These are phyloP conservation scores for Pterostichus niger DNA, from an alignment of 2,888 invertebrate species.

Conservation along the genomic window DNA sequence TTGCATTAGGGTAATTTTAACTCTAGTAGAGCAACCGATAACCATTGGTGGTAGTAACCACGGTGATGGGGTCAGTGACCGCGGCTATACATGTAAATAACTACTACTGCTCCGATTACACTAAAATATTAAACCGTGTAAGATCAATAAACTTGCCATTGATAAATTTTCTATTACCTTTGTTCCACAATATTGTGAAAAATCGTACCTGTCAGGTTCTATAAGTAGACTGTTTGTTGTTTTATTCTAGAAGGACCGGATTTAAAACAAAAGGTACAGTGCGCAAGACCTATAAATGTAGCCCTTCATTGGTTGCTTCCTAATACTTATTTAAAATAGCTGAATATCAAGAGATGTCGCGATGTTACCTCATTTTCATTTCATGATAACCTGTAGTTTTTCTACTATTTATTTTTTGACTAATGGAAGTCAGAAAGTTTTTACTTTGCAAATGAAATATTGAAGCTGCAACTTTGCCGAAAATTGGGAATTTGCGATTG, in stretches of 20 bases:
- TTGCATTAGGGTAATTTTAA: slow-evolving; percentile 48
- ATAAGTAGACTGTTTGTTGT: slow-evolving; percentile 1
- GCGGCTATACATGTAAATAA: slow-evolving; percentile 47
- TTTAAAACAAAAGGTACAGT: too few relatives aligned
- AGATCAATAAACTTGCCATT: slow-evolving; percentile 50
- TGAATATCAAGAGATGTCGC: too few relatives aligned
- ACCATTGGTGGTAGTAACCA: slow-evolving; percentile 44
- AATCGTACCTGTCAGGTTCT: neutral
- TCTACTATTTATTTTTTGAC: too few relatives aligned
- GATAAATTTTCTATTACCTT: slow-evolving; percentile 1
- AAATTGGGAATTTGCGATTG: too few relatives aligned
- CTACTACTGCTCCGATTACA: slow-evolving; percentile 28
- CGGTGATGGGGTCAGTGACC: slow-evolving; percentile 60
- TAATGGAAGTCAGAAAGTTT: too few relatives aligned
- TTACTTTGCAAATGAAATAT: too few relatives aligned
- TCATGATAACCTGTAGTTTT: too few relatives aligned
- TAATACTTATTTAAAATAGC: too few relatives aligned
- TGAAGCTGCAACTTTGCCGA: too few relatives aligned
- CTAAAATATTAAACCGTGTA: slow-evolving; percentile 42
- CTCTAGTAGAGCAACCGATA: slow-evolving; percentile 17
- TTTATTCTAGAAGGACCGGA: neutral
- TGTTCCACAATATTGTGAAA: neutral
- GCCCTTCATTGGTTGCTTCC: too few relatives aligned
- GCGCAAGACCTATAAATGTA: too few relatives aligned
- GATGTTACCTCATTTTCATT: too few relatives aligned